phyloP scores from a whole-genome alignment of 2,888 invertebrate genomes.

The Polyommatus icarus region DNA sequence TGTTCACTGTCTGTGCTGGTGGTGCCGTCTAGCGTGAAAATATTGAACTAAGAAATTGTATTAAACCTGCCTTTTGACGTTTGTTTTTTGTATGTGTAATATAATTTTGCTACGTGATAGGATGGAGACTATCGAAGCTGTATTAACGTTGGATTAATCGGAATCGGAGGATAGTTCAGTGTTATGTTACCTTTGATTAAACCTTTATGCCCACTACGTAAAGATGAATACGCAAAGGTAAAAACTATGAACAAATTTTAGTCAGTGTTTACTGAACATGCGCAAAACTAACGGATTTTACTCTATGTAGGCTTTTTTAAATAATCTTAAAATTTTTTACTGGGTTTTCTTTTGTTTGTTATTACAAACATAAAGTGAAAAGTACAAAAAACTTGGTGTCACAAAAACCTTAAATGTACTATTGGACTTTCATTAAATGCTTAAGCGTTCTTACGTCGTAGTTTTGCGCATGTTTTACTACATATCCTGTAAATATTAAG shows the following conservation, averaged over 20 bases:
- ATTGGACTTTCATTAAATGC: background rate
- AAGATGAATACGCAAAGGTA: background rate
- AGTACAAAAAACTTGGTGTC: background rate
- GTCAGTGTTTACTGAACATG: slow-evolving; percentile 33
- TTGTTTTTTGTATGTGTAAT: background rate
- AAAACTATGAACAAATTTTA: background rate
- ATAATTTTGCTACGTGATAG: background rate
- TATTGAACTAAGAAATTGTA: too few species aligned
- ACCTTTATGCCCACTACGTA: background rate
- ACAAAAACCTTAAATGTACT: background rate
- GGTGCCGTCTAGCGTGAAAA: too few species aligned
- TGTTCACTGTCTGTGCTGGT: too few species aligned
- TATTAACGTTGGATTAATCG: background rate
- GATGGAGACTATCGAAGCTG: background rate
- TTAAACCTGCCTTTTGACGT: too few species aligned
- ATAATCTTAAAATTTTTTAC: too few species aligned
- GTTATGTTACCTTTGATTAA: background rate
- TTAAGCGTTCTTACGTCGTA: background rate
- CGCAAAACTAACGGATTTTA: background rate
- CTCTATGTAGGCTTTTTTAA: background rate
- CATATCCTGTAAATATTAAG: slow-evolving; percentile 44
- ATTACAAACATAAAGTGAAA: background rate
- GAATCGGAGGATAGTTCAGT: background rate
- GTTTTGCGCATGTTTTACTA: slow-evolving; percentile 34
- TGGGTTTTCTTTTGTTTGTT: too few species aligned